Percentiles rank a stretch among this genome's conserved stretches.
Conservation (phyloP, 2,797 vertebrate species). For the Acrossocheilus fasciatus region DNA sequence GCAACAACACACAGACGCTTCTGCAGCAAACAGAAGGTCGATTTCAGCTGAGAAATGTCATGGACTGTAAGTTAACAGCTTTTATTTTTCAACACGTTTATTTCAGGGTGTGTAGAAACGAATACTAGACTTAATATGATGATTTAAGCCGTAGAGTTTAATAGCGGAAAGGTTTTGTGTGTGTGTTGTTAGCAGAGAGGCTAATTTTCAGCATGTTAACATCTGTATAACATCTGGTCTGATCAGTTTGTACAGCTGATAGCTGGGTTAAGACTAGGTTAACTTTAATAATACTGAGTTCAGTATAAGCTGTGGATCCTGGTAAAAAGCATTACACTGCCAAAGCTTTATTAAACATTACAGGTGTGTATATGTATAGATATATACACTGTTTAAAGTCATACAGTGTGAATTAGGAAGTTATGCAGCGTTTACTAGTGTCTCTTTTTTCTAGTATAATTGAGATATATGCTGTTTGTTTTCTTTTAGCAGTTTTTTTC, state of each 20-base stretch:
- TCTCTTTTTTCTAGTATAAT: background rate
- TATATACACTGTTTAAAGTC: background rate
- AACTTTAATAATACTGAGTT: background rate
- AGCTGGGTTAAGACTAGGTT: too few species aligned
- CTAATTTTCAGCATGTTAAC: slow-evolving; percentile 4
- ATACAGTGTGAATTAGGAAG: background rate
- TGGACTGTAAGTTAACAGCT: slow-evolving; percentile 65
- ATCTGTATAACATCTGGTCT: slow-evolving; percentile 2
- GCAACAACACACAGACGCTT: slow-evolving; percentile 58
- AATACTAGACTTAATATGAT: background rate
- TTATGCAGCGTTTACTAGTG: too few species aligned
- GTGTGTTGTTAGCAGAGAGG: slow-evolving; percentile 36
- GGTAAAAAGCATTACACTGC: background rate
- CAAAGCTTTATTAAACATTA: background rate
- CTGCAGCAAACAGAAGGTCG: slow-evolving; percentile 62
- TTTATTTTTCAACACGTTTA: background rate
- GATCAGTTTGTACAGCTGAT: background rate
- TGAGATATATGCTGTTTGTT: background rate
- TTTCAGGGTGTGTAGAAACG: background rate
- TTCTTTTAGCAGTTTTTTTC: background rate
- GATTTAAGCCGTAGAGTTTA: background rate
- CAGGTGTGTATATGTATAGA: background rate
- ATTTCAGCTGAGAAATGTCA: slow-evolving; percentile 53
- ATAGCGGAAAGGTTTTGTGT: background rate
- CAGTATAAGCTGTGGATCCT: background rate